Evolutionary conservation across 2,888 invertebrate genomes (phyloP).

Genomic region (Pandemis heparana): DNA sequence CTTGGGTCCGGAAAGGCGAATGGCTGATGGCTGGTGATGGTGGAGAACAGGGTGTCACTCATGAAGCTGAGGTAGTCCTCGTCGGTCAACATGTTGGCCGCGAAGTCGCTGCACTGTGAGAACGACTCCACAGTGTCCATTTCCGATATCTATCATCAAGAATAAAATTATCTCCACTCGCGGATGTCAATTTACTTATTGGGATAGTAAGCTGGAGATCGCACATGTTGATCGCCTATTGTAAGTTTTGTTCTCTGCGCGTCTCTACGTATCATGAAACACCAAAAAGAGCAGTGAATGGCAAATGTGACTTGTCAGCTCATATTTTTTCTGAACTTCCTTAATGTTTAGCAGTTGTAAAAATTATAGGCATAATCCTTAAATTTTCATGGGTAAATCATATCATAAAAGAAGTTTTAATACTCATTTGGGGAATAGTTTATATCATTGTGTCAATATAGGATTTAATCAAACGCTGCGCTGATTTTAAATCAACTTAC

Average conservation of each 20-base stretch:
- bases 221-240: no score
- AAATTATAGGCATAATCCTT: no score
- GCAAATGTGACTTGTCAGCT: no score
- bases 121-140: conserved; percentile 91
- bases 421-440: neutral
- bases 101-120: conserved; percentile 88
- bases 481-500: neutral
- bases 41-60: conserved; percentile 96
- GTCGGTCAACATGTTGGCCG: conserved; percentile 91
- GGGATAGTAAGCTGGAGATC: no score
- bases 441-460: neutral
- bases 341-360: no score
- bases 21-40: conserved; percentile 93
- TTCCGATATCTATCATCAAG: conserved; percentile 86
- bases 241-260: no score
- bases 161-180: neutral
- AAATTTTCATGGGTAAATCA: no score
- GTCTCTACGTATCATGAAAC: no score
- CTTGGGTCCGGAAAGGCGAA: conserved; percentile 98
- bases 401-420: neutral
- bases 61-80: conserved; percentile 95
- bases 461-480: neutral
- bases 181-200: neutral
- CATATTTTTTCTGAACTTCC: no score
- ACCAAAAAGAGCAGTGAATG: no score